Base-by-base conservation (phyloP, 2,113 vertebrate genomes). In the Synodontis membranacea region DNA sequence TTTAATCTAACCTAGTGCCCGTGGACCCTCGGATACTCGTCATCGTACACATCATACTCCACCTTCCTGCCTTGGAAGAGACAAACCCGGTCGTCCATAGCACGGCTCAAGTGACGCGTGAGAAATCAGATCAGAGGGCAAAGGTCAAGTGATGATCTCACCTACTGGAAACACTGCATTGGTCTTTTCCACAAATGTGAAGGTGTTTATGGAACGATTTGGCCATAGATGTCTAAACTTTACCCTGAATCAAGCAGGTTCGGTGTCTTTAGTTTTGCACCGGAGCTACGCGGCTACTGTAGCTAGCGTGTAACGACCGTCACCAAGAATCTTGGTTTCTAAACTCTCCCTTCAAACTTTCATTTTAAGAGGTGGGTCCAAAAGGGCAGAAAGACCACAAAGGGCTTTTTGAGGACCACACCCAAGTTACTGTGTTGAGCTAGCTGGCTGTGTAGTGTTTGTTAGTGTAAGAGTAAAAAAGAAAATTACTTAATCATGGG, bases 1-100 rank as follows among this genome's bases (percentile, higher is more conserved):
- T 37, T 15, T 44, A 44, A 70, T 75, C 42, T 75, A 75, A 92
- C 93, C 90, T 82, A 76, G 83, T 42, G 80, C 68, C 89, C 89
- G 89, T 80, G 90, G 93, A 83, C 6, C n/a, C 23, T 23, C 23
- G 39, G 42, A 64, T 58, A 48, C 25, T 82, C n/a, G 6, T 83
- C n/a, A 54, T 34, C 62, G 34, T 50, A 34, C 15, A 37, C 34
- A 4, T 39, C 76, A 37, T 31, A 37, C n/a, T 37, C 21, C 78
- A 80, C 21, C 78, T 56, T 56, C 82, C 82, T 70, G 31, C 46
- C 23, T 17, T 28, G 11, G 64, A 66, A 72, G 34, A 70, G 11
- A 70, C 64, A 15, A 52, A 28, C 52, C 82, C 54, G 64, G 17
- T 83, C 78, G 25, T 58, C 44, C 31, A 12, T 17, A 28, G 34